Evolutionary conservation across 2,797 vertebrate genomes (phyloP).

Genomic region (Zenarchopterus dispar): DNA sequence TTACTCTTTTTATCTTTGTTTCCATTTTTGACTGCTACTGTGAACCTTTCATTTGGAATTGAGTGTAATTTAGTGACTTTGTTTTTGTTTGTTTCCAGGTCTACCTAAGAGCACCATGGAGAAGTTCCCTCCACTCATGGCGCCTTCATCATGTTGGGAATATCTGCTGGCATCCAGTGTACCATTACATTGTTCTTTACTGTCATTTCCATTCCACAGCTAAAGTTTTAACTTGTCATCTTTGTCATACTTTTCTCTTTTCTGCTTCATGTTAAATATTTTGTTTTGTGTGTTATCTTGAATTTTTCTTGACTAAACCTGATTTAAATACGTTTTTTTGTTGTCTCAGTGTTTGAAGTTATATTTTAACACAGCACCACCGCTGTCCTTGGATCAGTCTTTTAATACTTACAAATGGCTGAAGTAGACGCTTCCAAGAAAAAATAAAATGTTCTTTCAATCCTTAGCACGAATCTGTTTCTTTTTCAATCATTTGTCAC

Average conservation of each 20-base stretch:
- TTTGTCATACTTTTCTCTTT: constrained; percentile 12
- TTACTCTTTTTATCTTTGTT: too few species aligned
- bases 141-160: constrained; percentile 39
- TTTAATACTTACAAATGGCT: background rate
- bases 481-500: constrained; percentile 10
- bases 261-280: constrained; percentile 44
- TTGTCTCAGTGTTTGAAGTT: background rate
- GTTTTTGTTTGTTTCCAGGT: constrained; percentile 66
- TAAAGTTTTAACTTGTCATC: constrained; percentile 15
- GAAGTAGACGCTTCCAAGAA: background rate
- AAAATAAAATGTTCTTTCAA: constrained; percentile 8
- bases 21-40: too few species aligned
- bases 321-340: constrained; percentile 16
- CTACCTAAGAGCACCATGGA: constrained; percentile 64
- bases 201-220: constrained; percentile 25
- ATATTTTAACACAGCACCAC: background rate
- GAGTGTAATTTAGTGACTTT: constrained; percentile 24
- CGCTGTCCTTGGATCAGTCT: constrained; percentile 8
- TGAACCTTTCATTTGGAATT: too few species aligned
- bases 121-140: constrained; percentile 23
- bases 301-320: constrained; percentile 25
- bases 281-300: constrained; percentile 34
- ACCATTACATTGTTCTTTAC: constrained; percentile 24
- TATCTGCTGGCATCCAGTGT: constrained; percentile 76
- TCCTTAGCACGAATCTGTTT: constrained; percentile 8